phyloP scores from a whole-genome alignment of 2,797 vertebrate species.

The Manis javanica region DNA sequence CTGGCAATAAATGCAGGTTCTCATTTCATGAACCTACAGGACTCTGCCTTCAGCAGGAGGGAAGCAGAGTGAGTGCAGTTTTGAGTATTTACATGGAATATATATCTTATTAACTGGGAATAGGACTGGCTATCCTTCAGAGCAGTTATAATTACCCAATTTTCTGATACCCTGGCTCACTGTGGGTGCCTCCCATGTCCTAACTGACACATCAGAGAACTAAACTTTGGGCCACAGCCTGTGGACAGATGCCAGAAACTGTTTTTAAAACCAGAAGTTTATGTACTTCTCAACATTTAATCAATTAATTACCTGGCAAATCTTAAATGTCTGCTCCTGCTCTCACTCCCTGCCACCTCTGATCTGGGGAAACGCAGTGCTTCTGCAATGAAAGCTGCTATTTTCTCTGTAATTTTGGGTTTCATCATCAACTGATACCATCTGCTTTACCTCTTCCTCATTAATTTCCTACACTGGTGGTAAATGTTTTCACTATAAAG shows the following conservation, averaged over 20 bases:
- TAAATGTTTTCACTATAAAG: background rate
- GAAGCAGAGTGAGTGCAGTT: accelerated
- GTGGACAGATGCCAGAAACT: background rate
- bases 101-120: background rate
- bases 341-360: too few relatives aligned
- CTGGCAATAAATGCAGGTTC: background rate
- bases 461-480: background rate
- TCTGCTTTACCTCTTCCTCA: background rate
- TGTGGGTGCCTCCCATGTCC: background rate
- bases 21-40: background rate
- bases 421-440: background rate
- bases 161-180: background rate
- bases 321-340: background rate
- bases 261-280: background rate
- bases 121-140: background rate
- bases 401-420: background rate
- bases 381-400: background rate
- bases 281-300: accelerated
- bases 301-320: background rate
- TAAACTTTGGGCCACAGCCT: background rate
- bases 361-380: background rate
- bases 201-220: background rate
- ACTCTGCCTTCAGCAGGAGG: background rate
- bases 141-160: background rate
- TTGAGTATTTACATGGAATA: accelerated